Percentiles rank a stretch among this genome's conserved stretches.
Conservation (phyloP, 2,888 invertebrate genomes). For the Sphaerophoria rueppellii region DNA sequence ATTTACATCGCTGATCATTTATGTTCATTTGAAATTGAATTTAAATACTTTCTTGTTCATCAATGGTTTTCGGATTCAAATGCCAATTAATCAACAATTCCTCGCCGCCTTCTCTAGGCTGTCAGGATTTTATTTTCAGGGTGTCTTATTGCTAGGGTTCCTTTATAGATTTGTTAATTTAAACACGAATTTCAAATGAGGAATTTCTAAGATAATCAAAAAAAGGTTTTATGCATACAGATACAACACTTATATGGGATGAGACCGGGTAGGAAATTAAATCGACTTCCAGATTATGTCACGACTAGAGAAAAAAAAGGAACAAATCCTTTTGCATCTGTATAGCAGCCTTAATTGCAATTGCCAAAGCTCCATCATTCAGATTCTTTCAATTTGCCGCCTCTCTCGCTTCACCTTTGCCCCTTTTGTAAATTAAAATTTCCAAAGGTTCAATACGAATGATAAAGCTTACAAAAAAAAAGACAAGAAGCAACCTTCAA, state of each 20-base stretch:
- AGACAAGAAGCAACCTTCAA: conserved; percentile 11
- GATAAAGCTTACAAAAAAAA: neutral
- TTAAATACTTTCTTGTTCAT: conserved; percentile 4
- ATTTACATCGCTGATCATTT: no score
- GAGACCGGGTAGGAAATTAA: conserved; percentile 25
- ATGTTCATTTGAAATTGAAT: neutral
- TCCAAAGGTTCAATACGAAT: conserved; percentile 40
- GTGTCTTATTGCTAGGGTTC: neutral
- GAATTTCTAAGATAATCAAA: conserved; percentile 15
- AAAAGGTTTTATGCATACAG: neutral
- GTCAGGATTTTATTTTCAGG: neutral
- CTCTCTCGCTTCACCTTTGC: neutral
- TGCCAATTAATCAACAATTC: conserved; percentile 23
- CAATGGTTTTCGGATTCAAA: conserved; percentile 10
- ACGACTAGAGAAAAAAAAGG: conserved; percentile 4
- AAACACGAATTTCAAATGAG: neutral
- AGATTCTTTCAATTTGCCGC: neutral
- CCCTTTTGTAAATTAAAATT: conserved; percentile 55
- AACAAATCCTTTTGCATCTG: conserved; percentile 52
- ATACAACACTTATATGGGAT: no score
- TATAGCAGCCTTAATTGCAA: conserved; percentile 64
- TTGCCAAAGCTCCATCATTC: conserved; percentile 39
- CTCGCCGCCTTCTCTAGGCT: neutral
- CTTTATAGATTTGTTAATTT: neutral
- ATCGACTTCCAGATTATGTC: conserved; percentile 46